These are phyloP conservation scores for Polypterus bichir DNA, from an alignment of 2,113 vertebrate genomes.

Conservation along the genomic window DNA sequence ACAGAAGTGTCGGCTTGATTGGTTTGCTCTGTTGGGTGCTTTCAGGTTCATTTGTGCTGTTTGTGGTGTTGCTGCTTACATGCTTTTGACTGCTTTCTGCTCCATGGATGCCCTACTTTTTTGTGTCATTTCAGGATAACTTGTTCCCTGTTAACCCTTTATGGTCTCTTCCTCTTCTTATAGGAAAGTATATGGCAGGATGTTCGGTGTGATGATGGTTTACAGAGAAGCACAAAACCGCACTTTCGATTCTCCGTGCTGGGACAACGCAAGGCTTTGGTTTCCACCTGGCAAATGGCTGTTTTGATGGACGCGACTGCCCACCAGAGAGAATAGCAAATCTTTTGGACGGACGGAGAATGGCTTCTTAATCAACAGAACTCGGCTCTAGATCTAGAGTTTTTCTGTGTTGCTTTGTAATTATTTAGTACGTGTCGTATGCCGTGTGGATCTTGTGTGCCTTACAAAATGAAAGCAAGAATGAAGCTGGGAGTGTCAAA, in stretches of 20 bases:
- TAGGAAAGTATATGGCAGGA: constrained; percentile 59
- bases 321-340: too few relatives aligned
- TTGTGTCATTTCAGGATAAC: background rate
- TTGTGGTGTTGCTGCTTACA: too few relatives aligned
- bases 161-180: background rate
- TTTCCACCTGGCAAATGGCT: too few relatives aligned
- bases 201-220: constrained; percentile 42
- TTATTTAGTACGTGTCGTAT: constrained; percentile 12
- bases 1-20: too few relatives aligned
- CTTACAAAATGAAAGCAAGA: constrained; percentile 12
- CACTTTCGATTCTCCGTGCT: constrained; percentile 24
- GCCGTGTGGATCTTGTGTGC: constrained; percentile 21
- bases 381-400: background rate
- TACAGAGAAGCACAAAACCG: constrained; percentile 17
- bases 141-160: background rate
- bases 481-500: too few relatives aligned
- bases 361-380: too few relatives aligned
- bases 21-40: too few relatives aligned
- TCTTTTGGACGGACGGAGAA: too few relatives aligned
- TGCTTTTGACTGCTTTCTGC: too few relatives aligned
- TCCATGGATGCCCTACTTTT: background rate
- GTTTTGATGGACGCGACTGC: too few relatives aligned
- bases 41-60: too few relatives aligned
- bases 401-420: constrained; percentile 20
- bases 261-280: background rate